Evolutionary conservation across 2,113 vertebrate genomes (phyloP), one percentile per base, ranked within the genome.

Genomic region (Platichthys flesus): DNA sequence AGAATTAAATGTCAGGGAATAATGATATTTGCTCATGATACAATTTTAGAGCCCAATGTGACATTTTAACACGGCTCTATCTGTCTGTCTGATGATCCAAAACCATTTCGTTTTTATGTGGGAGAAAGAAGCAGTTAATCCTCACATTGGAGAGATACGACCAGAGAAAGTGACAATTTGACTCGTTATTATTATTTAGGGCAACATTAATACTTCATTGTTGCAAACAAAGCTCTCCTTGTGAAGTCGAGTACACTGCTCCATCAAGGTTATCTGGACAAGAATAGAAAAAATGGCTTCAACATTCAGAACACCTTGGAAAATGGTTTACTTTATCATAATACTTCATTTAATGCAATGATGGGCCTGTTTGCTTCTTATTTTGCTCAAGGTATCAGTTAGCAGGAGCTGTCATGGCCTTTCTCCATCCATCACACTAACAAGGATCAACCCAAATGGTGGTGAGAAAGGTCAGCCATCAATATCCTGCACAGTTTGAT

Each of bases 401-500:
- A 31, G 31, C 31, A 31, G 35, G 51, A 24, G 47, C 20, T 0
- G 71, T 67, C 62, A 0, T 26, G 26, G 42, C 56, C 40, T 58
- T 20, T 14, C 47, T 52, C 57, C 54, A 71, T 74, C 78, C 26
- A 31, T 84, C 63, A 73, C 63, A 13, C 63, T 70, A 76, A 84
- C 9, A 67, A 56, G 71, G 64, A 74, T 60, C 59, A 64, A 49
- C 4, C 2, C 10, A 63, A 69, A 70, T 47, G 55, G n/a, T 20
- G 51, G 21, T 15, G 14, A 55, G 16, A 54, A 40, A 74, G 37
- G 52, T 55, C 3, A 0, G 8, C 68, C 54, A 71, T 86, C 69
- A 52, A 49, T 89, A 52, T 78, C 8, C 31, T 24, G 62, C 71
- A 59, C 21, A 2, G 63, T 59, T 52, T 67, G 74, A 67, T 4